Percentiles rank a stretch among this genome's conserved stretches.
phyloP scores from a whole-genome alignment of 2,888 invertebrate species.

The Drosophila sordidapex region DNA sequence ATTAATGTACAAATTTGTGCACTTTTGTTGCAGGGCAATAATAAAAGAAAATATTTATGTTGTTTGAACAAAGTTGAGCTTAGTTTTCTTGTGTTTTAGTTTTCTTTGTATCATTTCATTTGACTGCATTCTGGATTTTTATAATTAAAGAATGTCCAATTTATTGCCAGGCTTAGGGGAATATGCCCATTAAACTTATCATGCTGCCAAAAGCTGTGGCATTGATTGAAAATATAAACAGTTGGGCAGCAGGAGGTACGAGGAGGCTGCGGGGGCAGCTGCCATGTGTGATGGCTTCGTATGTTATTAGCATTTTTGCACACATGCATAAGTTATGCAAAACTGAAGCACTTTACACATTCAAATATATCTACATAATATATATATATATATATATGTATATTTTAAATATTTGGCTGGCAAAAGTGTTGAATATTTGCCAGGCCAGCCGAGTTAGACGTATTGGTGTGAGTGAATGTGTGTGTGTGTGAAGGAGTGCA shows the following conservation, averaged over 20 bases:
- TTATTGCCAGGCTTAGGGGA: not conserved
- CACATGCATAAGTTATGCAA: constrained; percentile 70
- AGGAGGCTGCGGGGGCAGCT: not conserved
- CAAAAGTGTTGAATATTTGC: constrained; percentile 71
- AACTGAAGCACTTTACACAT: constrained; percentile 34
- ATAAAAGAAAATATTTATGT: constrained; percentile 64
- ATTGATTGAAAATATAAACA: constrained; percentile 76
- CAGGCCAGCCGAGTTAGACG: constrained; percentile 6
- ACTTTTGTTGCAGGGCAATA: constrained; percentile 48
- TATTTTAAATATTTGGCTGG: constrained; percentile 71
- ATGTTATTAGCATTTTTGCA: constrained; percentile 68
- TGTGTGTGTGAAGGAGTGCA: not conserved
- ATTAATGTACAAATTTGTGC: constrained; percentile 46
- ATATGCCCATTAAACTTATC: constrained; percentile 61
- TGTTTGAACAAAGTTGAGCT: constrained; percentile 14
- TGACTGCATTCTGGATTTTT: constrained; percentile 15
- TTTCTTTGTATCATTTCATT: constrained; percentile 3
- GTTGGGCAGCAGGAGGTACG: constrained; percentile 30
- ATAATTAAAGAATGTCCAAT: constrained; percentile 21
- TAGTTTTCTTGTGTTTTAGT: not conserved
- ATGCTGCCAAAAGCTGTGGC: constrained; percentile 61
- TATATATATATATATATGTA: not conserved
- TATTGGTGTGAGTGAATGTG: not conserved
- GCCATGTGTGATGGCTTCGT: constrained; percentile 18
- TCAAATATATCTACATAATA: constrained; percentile 24